Evolutionary conservation across 1,140 invertebrate species (phyloP).

Genomic region (Drosophila ananassae): DNA sequence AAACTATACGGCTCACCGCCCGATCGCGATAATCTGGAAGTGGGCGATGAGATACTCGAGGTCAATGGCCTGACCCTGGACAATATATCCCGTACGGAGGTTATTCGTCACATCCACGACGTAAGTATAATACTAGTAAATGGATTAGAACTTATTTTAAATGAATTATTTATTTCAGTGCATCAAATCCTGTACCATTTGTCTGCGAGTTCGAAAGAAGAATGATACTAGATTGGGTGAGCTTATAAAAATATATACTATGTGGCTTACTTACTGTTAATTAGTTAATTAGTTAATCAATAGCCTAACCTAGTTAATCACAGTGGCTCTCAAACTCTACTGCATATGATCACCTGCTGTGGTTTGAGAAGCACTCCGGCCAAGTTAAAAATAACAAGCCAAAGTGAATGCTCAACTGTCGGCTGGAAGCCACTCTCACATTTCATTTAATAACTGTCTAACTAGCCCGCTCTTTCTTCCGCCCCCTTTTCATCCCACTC

Average conservation of each 20-base stretch:
- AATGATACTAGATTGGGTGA: slow-evolving; percentile 94
- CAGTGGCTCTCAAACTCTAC: slow-evolving; percentile 9
- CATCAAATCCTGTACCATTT: slow-evolving; percentile 96
- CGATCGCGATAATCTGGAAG: slow-evolving; percentile 95
- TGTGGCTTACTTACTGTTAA: neutral
- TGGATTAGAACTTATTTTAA: neutral
- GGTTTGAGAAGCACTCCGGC: slow-evolving; percentile 6
- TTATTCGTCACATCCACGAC: slow-evolving; percentile 97
- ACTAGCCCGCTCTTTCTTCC: slow-evolving; percentile 10
- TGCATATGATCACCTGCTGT: slow-evolving; percentile 11
- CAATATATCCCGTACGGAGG: slow-evolving; percentile 94
- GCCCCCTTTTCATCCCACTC: slow-evolving; percentile 1
- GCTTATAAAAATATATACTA: slow-evolving; percentile 78
- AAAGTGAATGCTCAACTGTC: slow-evolving; percentile 10
- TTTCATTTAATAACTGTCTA: slow-evolving; percentile 35
- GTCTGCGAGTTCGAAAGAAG: slow-evolving; percentile 94
- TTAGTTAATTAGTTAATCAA: neutral
- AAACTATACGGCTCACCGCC: slow-evolving; percentile 98
- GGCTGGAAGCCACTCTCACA: slow-evolving; percentile 14
- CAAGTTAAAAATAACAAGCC: slow-evolving; percentile 25
- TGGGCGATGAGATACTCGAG: slow-evolving; percentile 97
- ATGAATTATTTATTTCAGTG: slow-evolving; percentile 87
- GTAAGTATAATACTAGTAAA: slow-evolving; percentile 85
- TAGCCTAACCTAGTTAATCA: neutral
- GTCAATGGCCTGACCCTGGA: slow-evolving; percentile 96